These are phyloP conservation scores for Ameiurus melas DNA, from an alignment of 2,113 vertebrate species.

Conservation along the genomic window DNA sequence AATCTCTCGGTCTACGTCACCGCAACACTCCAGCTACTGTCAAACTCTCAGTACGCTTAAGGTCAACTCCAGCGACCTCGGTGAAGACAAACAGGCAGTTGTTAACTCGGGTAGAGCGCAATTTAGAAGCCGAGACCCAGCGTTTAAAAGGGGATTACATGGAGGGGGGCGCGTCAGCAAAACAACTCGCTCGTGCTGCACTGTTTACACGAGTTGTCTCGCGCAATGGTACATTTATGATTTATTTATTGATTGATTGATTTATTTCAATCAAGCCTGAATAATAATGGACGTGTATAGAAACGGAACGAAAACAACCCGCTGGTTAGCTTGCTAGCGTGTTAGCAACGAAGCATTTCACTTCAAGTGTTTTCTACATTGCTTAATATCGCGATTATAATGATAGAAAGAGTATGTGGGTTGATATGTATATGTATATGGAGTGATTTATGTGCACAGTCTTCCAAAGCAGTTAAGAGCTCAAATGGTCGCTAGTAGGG, in stretches of 20 bases:
- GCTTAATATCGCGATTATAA: not conserved
- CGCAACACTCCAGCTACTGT: not conserved
- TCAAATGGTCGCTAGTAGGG: conserved; percentile 64
- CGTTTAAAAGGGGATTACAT: not conserved
- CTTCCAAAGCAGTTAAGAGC: conserved; percentile 47
- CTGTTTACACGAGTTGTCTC: not conserved
- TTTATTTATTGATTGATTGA: too few relatives aligned
- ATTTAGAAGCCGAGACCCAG: not conserved
- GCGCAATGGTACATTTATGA: not conserved
- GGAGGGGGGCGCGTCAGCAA: conserved; percentile 17
- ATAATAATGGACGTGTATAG: not conserved
- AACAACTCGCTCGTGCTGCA: not conserved
- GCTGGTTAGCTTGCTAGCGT: conserved; percentile 16
- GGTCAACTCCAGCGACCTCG: not conserved
- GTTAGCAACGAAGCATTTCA: not conserved
- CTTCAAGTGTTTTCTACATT: not conserved
- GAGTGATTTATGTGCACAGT: conserved; percentile 33
- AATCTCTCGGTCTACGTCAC: conserved; percentile 4
- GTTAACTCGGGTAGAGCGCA: not conserved
- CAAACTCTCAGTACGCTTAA: not conserved
- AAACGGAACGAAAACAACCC: not conserved
- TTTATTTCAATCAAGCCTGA: not conserved
- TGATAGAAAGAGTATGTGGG: not conserved
- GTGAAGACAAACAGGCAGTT: not conserved
- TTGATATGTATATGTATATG: not conserved